Percentiles rank a stretch among this genome's conserved stretches.
phyloP scores from a whole-genome alignment of 53 echinoderm and acorn worm species.

The Echinometra lucunter region DNA sequence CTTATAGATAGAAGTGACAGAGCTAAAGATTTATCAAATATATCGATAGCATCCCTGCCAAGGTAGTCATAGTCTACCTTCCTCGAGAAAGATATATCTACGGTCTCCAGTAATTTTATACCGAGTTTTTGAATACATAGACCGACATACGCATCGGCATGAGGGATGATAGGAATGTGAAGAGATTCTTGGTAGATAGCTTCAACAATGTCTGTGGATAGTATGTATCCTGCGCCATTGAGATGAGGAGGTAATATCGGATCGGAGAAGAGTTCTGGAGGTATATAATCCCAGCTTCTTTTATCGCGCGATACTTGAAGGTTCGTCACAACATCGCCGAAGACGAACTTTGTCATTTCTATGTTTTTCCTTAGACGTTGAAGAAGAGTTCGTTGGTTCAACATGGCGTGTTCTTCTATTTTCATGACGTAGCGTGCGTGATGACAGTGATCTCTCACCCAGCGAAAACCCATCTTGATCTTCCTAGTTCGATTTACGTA shows the following conservation, averaged over 20 bases:
- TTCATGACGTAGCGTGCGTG: constrained; percentile 51
- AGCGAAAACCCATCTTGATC: constrained; percentile 23
- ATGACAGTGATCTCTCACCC: constrained; percentile 5
- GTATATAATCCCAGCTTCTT: background rate
- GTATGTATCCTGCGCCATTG: background rate
- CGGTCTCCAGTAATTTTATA: background rate
- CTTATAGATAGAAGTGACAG: background rate
- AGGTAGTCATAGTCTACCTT: background rate
- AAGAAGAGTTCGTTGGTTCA: background rate
- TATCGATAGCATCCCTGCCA: background rate
- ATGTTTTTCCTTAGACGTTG: background rate
- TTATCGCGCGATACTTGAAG: background rate
- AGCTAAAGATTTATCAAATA: background rate
- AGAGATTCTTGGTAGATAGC: background rate
- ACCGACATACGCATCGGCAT: background rate
- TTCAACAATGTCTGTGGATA: constrained; percentile 3
- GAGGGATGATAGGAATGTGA: background rate
- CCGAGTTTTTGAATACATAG: constrained; percentile 16
- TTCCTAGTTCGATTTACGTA: background rate
- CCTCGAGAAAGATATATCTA: background rate
- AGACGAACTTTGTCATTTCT: background rate
- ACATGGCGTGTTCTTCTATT: background rate
- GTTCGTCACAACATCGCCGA: background rate
- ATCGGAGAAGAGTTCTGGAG: background rate
- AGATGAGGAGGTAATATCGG: background rate